Conservation (phyloP, 2,113 vertebrate genomes). For the Cariama cristata region DNA sequence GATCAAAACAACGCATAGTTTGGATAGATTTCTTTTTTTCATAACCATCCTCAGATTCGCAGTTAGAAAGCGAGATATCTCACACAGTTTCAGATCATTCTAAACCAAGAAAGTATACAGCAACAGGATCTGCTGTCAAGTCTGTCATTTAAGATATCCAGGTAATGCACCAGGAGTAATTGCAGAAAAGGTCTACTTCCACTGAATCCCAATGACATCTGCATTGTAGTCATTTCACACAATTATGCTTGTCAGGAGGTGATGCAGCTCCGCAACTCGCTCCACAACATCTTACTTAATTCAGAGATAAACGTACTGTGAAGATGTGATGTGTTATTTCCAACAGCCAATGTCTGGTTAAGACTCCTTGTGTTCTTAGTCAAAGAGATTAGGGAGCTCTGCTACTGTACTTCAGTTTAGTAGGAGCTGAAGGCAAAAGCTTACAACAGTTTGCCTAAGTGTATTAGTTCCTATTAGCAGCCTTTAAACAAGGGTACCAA, state of each 20-base stretch:
- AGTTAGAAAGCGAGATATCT: background rate
- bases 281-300: background rate
- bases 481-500: background rate
- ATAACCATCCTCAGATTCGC: conserved; percentile 21
- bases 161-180: conserved; percentile 31
- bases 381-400: background rate
- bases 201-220: conserved; percentile 65
- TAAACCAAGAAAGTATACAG: background rate
- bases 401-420: background rate
- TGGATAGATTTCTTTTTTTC: background rate
- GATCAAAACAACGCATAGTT: conserved; percentile 30
- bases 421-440: background rate
- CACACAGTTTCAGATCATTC: background rate
- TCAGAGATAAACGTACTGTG: background rate
- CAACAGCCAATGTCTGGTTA: background rate
- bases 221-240: conserved; percentile 30
- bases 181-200: conserved; percentile 25
- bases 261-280: background rate
- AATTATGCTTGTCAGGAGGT: background rate
- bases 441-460: background rate
- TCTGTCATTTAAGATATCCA: background rate
- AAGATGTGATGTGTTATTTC: background rate
- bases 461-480: background rate
- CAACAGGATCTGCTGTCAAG: background rate
- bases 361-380: background rate